Evolutionary conservation across 1,140 invertebrate genomes (phyloP).

Genomic region (Rhopalosiphum padi): DNA sequence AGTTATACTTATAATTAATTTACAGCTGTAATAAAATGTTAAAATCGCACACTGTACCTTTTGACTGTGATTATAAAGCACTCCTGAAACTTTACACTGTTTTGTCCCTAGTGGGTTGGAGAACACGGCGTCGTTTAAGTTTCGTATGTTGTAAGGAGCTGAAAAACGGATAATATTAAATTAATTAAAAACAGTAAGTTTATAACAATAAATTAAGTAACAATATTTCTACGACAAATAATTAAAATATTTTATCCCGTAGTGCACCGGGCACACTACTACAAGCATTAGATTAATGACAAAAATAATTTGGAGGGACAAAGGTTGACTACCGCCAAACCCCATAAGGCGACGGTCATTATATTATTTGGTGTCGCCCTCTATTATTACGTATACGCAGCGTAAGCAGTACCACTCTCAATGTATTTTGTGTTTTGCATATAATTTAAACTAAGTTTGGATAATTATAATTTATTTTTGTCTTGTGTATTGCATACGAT

Average conservation of each 20-base stretch:
- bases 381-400: not conserved
- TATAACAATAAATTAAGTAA: not conserved
- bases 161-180: not conserved
- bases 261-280: not conserved
- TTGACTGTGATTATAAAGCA: constrained; percentile 50
- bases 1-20: not conserved
- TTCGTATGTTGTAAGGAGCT: constrained; percentile 27
- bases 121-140: constrained; percentile 44
- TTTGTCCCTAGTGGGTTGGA: constrained; percentile 37
- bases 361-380: not conserved
- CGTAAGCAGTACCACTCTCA: not conserved
- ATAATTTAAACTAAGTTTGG: not conserved
- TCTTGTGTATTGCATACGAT: not conserved
- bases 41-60: constrained; percentile 35
- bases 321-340: not conserved
- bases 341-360: too few relatives aligned
- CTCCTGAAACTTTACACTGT: constrained; percentile 51
- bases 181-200: not conserved
- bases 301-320: not conserved
- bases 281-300: not conserved
- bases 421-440: not conserved
- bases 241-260: not conserved
- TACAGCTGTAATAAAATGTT: not conserved
- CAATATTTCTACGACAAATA: not conserved
- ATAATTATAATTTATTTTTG: not conserved